Evolutionary conservation across 2,888 invertebrate species (phyloP).

Genomic region (Falcaria lacertinaria): DNA sequence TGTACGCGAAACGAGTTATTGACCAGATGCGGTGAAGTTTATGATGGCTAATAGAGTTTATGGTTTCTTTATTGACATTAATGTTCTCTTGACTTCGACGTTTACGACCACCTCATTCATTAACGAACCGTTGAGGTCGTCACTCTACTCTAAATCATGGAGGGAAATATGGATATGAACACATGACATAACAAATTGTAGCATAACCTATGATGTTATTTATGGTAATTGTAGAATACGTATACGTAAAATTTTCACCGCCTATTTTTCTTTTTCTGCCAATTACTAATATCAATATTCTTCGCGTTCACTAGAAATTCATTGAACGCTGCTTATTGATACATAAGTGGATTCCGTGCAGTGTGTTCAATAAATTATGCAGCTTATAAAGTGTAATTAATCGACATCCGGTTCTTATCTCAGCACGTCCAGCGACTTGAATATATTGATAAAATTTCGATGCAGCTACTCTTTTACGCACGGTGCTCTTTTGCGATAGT

Average conservation of each 20-base stretch:
- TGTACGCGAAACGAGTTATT: constrained; percentile 69
- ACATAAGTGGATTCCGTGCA: constrained; percentile 2
- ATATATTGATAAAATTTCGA: constrained; percentile 31
- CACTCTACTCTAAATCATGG: constrained; percentile 72
- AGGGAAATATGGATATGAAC: constrained; percentile 52
- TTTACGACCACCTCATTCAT: constrained; percentile 76
- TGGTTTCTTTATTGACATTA: constrained; percentile 78
- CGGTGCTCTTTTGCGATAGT: constrained; percentile 23
- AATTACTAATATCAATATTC: constrained; percentile 3
- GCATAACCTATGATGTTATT: no score
- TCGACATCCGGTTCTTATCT: constrained; percentile 45
- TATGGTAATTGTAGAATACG: constrained; percentile 38
- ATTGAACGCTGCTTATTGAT: constrained; percentile 1
- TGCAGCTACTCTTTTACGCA: constrained; percentile 31
- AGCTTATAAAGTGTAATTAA: constrained; percentile 42
- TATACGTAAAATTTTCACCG: constrained; percentile 19
- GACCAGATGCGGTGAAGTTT: constrained; percentile 75
- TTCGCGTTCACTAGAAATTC: constrained; percentile 3
- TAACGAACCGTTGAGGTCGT: constrained; percentile 73
- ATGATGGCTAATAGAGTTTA: constrained; percentile 77
- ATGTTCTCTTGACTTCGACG: constrained; percentile 73
- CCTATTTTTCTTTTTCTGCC: constrained; percentile 4
- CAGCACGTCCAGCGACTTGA: constrained; percentile 31
- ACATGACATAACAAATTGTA: constrained; percentile 31
- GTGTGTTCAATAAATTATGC: constrained; percentile 35